Evolutionary conservation across 2,888 invertebrate genomes (phyloP), one percentile per base, ranked within the genome.

Genomic region (Parelbella ahira): DNA sequence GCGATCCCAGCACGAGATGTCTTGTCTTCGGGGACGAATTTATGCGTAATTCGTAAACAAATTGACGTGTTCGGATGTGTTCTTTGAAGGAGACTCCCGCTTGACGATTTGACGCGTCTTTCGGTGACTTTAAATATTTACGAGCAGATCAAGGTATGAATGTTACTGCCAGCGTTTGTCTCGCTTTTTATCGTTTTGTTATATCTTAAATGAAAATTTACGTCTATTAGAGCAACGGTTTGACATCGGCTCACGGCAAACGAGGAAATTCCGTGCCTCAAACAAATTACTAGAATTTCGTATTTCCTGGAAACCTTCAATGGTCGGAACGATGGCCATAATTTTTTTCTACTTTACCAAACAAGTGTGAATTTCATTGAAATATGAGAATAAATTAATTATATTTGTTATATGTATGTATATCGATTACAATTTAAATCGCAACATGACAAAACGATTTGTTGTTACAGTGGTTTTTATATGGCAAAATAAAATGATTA

Each of bases 11-110:
- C 72, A 71, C 76, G 80, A 84, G 83, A 84, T 83, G 79, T 71
- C 81, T 80, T 79, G 80, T 83, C 83, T 78, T 73, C 65, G 63
- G 79, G 79, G 81, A 86, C 81, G 86, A 83, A 83, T 87, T 86
- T 86, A 86, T 84, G 78, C 82, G 80, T 86, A 83, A 86, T 84
- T 83, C 81, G 79, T 86, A 86, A 77, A 86, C 86, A 86, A 87
- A 87, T 86, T 84, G 86, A 86, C 82, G 78, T 79, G 63, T 72
- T 73, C 73, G 70, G 67, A 53, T 68, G 71, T 68, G 63, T 63
- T 69, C 77, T 75, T 76, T 80, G 74, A 76, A 74, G 73, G 72
- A 68, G 67, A 66, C 63, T 61, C 58, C 58, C 63, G 63, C 69
- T 74, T 78, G 69, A 76, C 66, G 75, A 78, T 66, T 74, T 79